A percentile compares a stretch with the other conserved stretches of the same genome.
Evolutionary conservation across 2,797 vertebrate species (phyloP).

Genomic region (Oryzias dopingdopingensis): DNA sequence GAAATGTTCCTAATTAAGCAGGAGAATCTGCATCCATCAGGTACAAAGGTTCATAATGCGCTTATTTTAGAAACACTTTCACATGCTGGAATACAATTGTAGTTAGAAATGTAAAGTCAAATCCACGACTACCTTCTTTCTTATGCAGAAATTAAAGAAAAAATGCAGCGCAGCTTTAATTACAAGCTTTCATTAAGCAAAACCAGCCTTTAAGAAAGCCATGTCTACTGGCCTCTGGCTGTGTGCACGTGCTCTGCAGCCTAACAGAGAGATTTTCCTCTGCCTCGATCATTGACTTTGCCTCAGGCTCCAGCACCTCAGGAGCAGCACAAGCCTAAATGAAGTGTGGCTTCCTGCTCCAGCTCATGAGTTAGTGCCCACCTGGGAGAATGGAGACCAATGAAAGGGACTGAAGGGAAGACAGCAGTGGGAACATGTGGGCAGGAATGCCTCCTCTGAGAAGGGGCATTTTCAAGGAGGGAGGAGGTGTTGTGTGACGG

Average conservation of each 20-base stretch:
- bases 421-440: conserved; percentile 11
- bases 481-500: background rate
- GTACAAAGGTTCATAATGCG: background rate
- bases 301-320: conserved; percentile 43
- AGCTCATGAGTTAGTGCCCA: conserved; percentile 59
- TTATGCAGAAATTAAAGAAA: too few species aligned
- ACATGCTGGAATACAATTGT: too few species aligned
- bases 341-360: conserved; percentile 66
- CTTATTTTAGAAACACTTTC: too few species aligned
- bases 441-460: conserved; percentile 27
- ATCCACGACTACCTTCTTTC: too few species aligned
- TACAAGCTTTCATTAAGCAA: conserved; percentile 23
- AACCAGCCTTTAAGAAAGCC: conserved; percentile 23
- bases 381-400: conserved; percentile 42
- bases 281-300: conserved; percentile 56
- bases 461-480: background rate
- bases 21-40: background rate
- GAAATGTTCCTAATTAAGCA: too few species aligned
- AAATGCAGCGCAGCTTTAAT: conserved; percentile 34
- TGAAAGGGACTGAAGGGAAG: conserved; percentile 22
- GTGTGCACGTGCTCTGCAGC: conserved; percentile 50
- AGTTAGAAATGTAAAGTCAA: too few species aligned
- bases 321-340: conserved; percentile 59
- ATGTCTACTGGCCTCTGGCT: conserved; percentile 47
- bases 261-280: conserved; percentile 55